Conservation (phyloP, 2,888 invertebrate genomes). For the Slavum lentiscoides region DNA sequence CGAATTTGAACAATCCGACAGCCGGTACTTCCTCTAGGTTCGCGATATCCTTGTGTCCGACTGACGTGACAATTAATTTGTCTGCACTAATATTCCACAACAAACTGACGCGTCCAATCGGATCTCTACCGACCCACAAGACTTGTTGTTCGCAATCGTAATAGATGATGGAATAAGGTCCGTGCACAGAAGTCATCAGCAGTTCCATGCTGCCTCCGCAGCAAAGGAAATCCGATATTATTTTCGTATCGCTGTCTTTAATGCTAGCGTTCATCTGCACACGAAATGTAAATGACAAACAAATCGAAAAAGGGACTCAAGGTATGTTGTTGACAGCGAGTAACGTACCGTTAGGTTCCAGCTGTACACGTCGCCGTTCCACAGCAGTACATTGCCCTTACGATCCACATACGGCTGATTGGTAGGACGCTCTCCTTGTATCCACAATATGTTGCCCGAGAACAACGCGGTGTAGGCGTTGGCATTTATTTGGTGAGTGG, state of each 20-base stretch:
- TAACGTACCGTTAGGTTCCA: conserved; percentile 60
- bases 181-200: conserved; percentile 67
- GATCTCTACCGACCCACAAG: conserved; percentile 83
- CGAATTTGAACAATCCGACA: conserved; percentile 57
- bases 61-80: conserved; percentile 58
- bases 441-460: conserved; percentile 74
- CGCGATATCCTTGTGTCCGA: conserved; percentile 55
- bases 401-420: conserved; percentile 71
- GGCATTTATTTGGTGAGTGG: background rate
- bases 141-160: conserved; percentile 64
- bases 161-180: conserved; percentile 84
- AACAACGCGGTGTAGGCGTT: conserved; percentile 55
- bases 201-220: conserved; percentile 48
- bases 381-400: conserved; percentile 71
- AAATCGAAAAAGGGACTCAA: background rate
- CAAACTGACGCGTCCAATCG: conserved; percentile 82
- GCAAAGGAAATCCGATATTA: conserved; percentile 43
- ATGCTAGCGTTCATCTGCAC: conserved; percentile 30
- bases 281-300: background rate
- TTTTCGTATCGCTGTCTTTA: conserved; percentile 54
- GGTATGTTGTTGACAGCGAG: background rate
- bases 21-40: conserved; percentile 57
- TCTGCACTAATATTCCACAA: conserved; percentile 61
- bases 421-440: conserved; percentile 71
- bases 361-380: conserved; percentile 88